These are phyloP conservation scores for Laterallus jamaicensis DNA, from an alignment of 2,113 vertebrate species.

Conservation along the genomic window DNA sequence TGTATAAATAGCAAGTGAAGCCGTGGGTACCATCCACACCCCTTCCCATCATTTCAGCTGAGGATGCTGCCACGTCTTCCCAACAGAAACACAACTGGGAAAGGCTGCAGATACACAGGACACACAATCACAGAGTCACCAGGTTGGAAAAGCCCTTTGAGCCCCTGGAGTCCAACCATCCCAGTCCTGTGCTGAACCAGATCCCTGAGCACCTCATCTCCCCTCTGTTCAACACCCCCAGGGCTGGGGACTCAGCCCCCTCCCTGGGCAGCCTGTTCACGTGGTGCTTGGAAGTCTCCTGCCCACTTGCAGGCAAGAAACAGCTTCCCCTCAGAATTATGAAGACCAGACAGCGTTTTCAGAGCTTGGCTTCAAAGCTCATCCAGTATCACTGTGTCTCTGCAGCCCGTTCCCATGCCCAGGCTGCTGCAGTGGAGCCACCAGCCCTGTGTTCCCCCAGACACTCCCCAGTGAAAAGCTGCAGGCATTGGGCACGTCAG, in stretches of 20 bases:
- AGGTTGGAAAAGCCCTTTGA: too few relatives aligned
- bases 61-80: background rate
- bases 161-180: too few relatives aligned
- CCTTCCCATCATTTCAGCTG: background rate
- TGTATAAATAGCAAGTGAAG: background rate
- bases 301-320: background rate
- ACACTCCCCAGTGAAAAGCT: background rate
- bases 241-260: too few relatives aligned
- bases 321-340: background rate
- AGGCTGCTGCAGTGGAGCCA: background rate
- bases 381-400: background rate
- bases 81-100: background rate
- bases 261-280: too few relatives aligned
- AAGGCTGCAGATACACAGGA: background rate
- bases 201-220: too few relatives aligned
- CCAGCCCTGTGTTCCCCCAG: background rate
- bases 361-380: background rate
- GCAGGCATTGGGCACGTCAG: fast-evolving
- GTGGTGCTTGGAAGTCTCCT: background rate
- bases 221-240: too few relatives aligned
- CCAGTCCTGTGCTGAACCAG: too few relatives aligned
- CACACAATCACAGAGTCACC: too few relatives aligned
- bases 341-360: background rate
- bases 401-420: fast-evolving
- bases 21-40: background rate